Conservation (phyloP, 1,140 invertebrate species). For the Scylla paramamosain region DNA sequence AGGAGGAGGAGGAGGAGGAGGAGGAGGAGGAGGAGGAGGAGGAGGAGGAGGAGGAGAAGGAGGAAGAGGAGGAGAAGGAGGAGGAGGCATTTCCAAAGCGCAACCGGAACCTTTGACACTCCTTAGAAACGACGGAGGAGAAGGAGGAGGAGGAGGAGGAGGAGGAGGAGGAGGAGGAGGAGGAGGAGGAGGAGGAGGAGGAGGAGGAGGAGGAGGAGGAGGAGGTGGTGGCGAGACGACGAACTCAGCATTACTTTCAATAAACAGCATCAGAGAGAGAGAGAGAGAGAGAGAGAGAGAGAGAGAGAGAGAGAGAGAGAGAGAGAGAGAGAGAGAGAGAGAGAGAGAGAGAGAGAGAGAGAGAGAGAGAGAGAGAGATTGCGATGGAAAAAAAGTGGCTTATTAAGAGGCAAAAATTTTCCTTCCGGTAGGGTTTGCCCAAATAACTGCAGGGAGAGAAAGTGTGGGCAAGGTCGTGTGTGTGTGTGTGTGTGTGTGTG, state of each 20-base stretch:
- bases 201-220: neutral
- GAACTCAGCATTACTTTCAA: neutral
- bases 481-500: slow-evolving; percentile 55
- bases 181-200: neutral
- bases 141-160: neutral
- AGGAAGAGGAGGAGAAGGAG: neutral
- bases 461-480: neutral
- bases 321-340: neutral
- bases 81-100: too few relatives aligned
- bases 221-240: neutral
- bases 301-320: slow-evolving; percentile 32
- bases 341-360: slow-evolving; percentile 28
- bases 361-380: neutral
- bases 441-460: neutral
- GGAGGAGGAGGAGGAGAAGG: neutral
- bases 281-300: slow-evolving; percentile 48
- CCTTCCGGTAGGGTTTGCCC: neutral
- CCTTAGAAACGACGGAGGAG: neutral
- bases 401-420: neutral
- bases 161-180: neutral
- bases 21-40: too few relatives aligned
- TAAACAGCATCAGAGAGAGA: neutral
- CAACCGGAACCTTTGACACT: too few relatives aligned
- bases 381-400: neutral
- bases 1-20: too few relatives aligned